Conservation (phyloP, 2,888 invertebrate genomes). For the Desoria tigrina region DNA sequence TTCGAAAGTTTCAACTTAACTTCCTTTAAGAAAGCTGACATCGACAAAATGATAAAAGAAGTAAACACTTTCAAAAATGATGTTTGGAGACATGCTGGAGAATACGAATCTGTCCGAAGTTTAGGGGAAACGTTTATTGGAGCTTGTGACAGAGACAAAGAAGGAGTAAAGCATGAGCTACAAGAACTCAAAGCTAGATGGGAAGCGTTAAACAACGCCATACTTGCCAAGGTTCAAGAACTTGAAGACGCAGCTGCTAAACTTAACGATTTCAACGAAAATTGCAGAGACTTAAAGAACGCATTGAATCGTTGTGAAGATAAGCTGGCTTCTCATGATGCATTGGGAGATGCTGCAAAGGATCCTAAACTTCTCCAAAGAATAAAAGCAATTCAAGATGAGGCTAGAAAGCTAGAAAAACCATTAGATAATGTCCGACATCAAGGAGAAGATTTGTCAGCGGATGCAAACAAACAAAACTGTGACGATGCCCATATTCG, state of each 20-base stretch:
- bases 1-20: constrained; percentile 75
- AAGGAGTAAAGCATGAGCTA: constrained; percentile 79
- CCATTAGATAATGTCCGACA: constrained; percentile 66
- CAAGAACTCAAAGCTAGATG: constrained; percentile 80
- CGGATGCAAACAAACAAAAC: constrained; percentile 73
- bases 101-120: constrained; percentile 84
- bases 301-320: constrained; percentile 86
- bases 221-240: constrained; percentile 72
- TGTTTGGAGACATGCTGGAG: constrained; percentile 89
- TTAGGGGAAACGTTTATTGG: constrained; percentile 84
- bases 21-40: constrained; percentile 75
- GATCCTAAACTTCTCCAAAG: constrained; percentile 83
- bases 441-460: constrained; percentile 74
- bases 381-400: constrained; percentile 78
- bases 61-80: constrained; percentile 87
- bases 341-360: constrained; percentile 71
- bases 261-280: constrained; percentile 56
- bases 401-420: constrained; percentile 73
- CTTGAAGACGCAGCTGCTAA: constrained; percentile 76
- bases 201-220: constrained; percentile 85
- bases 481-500: constrained; percentile 73
- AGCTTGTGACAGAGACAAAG: constrained; percentile 87
- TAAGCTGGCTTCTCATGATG: constrained; percentile 73
- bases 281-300: constrained; percentile 79
- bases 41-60: constrained; percentile 84